Evolutionary conservation across 2,888 invertebrate genomes (phyloP).

Genomic region (Oscheius myriophilus): DNA sequence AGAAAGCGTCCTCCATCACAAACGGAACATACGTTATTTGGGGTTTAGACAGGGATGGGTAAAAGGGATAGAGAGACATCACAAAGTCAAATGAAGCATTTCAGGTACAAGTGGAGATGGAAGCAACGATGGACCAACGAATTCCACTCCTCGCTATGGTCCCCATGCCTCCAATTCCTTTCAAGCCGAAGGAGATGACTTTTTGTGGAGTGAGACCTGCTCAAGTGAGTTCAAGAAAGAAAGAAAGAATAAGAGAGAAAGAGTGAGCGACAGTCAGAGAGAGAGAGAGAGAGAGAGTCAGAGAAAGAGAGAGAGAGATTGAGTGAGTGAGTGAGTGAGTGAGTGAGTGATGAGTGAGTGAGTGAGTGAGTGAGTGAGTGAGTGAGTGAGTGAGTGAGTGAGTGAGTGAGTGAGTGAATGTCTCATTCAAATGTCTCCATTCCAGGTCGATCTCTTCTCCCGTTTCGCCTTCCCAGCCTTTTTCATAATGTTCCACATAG

Average conservation of each 20-base stretch:
- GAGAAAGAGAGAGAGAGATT: too few species aligned
- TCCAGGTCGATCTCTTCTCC: constrained; percentile 64
- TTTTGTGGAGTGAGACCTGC: constrained; percentile 48
- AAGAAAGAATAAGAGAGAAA: too few species aligned
- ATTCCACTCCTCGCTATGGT: constrained; percentile 53
- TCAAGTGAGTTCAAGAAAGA: constrained; percentile 32
- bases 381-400: background rate
- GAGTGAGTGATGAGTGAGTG: background rate
- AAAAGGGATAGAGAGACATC: background rate
- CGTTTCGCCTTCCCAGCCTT: constrained; percentile 65
- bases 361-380: background rate
- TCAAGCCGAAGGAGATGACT: constrained; percentile 40
- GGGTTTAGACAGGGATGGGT: background rate
- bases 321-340: background rate
- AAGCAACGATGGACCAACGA: constrained; percentile 39
- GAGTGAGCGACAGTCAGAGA: too few species aligned
- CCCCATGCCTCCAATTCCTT: constrained; percentile 50
- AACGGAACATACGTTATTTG: background rate
- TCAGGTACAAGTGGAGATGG: constrained; percentile 25
- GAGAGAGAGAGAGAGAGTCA: background rate
- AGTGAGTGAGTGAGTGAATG: background rate
- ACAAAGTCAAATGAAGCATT: background rate
- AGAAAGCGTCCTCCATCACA: constrained; percentile 14
- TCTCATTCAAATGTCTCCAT: constrained; percentile 29
- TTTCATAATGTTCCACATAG: constrained; percentile 65